Base-by-base conservation (phyloP, 2,888 invertebrate species). In the Lycaena phlaeas region DNA sequence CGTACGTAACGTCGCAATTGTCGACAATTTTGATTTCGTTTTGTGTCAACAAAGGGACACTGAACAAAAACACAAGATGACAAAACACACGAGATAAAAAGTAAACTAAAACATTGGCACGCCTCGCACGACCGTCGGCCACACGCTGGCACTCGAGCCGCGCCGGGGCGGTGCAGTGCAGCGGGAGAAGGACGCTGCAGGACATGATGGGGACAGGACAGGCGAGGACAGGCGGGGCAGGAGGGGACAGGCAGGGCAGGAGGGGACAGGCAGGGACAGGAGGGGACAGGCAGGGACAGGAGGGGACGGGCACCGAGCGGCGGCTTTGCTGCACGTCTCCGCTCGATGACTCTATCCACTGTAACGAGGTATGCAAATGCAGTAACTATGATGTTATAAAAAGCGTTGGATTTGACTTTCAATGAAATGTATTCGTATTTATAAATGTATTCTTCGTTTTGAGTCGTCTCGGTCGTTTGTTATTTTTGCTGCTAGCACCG, bases 61-160 rank as follows among this genome's bases (percentile, higher is more conserved):
- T 22, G 22, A 5, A 7, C 34, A 22, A n/a, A n/a, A 12, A 22
- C 18, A 12, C 34, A 34, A 34, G 34, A 34, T 34, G 34, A 34
- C 34, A 34, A 22, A 34, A 34, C 12, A 22, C 22, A 5, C 26
- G 11, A 42, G 40, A 36, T 41, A 44, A 46, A 49, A 43, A 41
- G 38, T 29, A 39, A 46, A 44, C 27, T 42, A 38, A 42, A 43
- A 45, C 47, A 39, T 47, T 44, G 41, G 38, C 47, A 49, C 45
- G 37, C 49, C 43, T 57, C 58, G 50, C 53, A 49, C 53, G 51
- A 64, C 59, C 49, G 52, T 48, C 52, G 51, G 45, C 46, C 50
- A 48, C 49, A 46, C 43, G 34, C 43, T 49, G 46, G 44, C n/a
- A n/a, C n/a, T n/a, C n/a, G n/a, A n/a, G n/a, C n/a, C 43, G 40